Evolutionary conservation across 2,888 invertebrate species (phyloP), one percentile per base, ranked within the genome.

Genomic region (Macrosiphum euphorbiae): DNA sequence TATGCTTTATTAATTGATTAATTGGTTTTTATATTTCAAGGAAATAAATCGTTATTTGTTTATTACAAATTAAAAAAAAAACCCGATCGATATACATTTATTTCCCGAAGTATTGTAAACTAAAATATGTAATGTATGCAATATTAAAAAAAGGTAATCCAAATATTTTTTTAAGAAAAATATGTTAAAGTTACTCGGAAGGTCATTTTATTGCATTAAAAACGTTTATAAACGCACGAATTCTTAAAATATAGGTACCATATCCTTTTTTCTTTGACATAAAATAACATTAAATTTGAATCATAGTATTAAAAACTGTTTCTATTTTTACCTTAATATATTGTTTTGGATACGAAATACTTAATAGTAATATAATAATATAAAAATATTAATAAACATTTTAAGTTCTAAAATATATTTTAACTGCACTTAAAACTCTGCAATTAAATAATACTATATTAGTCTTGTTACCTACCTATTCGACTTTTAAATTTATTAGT

Each of bases 161-260:
- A 88, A 87, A 89, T 28, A 58, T 58, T 16, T 88, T 35, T 84
- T n/a, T 44, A 50, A 55, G 52, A 41, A 88, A 58, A 44, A 41
- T 41, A 58, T 28, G 11, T 88, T 41, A 28, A 86, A 86, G 44
- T 41, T 58, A 41, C 58, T 86, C 2, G 47, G 28, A 44, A 44
- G 58, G 89, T 58, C 26, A 58, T 89, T 89, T 89, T 89, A 89
- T 35, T 44, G 58, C 61, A 58, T 44, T 58, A 28, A 44, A 28
- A 61, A 28, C 58, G 44, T 58, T 44, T 58, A 89, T 89, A 89
- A 89, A 61, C 44, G 28, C 44, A 55, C 26, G 16, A 41, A 86
- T 86, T 86, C 86, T 86, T 24, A 47, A 58, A 44, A 58, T 44
- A 3, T 88, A 61, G 44, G 28, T 89, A 55, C 55, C 3, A 89